Base-by-base conservation (phyloP, 2,113 vertebrate genomes). In the Nannobrachium achirus region DNA sequence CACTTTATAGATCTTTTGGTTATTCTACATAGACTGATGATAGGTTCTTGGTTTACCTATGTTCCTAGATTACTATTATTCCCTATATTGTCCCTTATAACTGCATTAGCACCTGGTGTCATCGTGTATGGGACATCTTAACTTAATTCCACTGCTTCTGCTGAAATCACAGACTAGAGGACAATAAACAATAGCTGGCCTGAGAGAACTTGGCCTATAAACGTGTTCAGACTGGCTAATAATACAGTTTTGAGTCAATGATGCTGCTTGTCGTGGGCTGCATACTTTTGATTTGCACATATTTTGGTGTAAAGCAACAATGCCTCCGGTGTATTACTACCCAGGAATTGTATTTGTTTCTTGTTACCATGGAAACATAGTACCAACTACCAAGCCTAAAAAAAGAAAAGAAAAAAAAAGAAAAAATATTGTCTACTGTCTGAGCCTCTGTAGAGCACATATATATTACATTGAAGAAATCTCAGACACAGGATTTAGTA, bases 291-390 rank as follows among this genome's bases (percentile, higher is more conserved):
- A 75, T 18, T 38, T n/a, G 40, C n/a, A 10, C 45, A 41, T 52
- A 5, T 56, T 71, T 48, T 66, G 15, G 19, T 57, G 48, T 70
- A 73, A 82, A 78, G 83, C 19, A 40, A 71, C 73, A 49, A 15
- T 11, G 69, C 45, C 68, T 71, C 51, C 16, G 15, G 10, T 70
- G 63, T 6, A 9, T 73, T 77, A 63, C 74, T 77, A 63, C 74
- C 60, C 63, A 74, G 59, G 8, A n/a, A 10, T 60, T 76, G 48
- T 82, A 68, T 87, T 86, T 87, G 79, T 84, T 82, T 74, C 2
- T 0, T 10, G 85, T 87, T 52, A 56, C 83, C 85, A 79, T 75
- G 79, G 77, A 42, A 51, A 86, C 14, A n/a, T 18, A 20, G 66
- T 86, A 71, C 76, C 69, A 69, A 20, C 63, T 86, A 71, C 76